Evolutionary conservation across 2,888 invertebrate species (phyloP).

Genomic region (Eudemis profundana): DNA sequence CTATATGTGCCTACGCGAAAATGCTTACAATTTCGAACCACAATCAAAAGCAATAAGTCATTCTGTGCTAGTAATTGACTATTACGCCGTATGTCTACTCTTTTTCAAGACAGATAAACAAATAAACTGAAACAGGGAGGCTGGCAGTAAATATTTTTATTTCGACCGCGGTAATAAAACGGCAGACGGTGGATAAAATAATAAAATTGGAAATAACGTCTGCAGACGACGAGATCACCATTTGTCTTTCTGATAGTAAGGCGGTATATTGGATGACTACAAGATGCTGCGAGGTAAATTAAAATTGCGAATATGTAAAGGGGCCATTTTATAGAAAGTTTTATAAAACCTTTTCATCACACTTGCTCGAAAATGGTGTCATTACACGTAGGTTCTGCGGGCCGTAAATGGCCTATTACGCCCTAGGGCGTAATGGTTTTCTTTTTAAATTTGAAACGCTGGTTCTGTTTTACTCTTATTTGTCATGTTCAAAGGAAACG

Average conservation of each 20-base stretch:
- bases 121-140: constrained; percentile 30
- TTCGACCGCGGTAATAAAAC: constrained; percentile 30
- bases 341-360: too few species aligned
- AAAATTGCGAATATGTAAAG: background rate
- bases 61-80: background rate
- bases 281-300: constrained; percentile 8
- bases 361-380: too few species aligned
- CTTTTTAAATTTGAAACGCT: too few species aligned
- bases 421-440: too few species aligned
- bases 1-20: too few species aligned
- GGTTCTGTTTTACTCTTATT: too few species aligned
- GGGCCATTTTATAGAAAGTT: too few species aligned
- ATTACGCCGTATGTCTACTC: background rate
- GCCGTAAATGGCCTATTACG: too few species aligned
- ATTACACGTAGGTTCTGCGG: too few species aligned
- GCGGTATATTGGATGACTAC: constrained; percentile 7
- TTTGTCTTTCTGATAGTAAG: constrained; percentile 26
- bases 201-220: constrained; percentile 40
- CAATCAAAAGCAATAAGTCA: background rate
- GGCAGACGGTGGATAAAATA: constrained; percentile 33
- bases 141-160: constrained; percentile 37
- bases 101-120: constrained; percentile 21
- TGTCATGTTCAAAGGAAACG: too few species aligned
- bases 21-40: background rate
- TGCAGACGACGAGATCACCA: constrained; percentile 27